A percentile compares a stretch with the other conserved stretches of the same genome.
Evolutionary conservation across 2,113 vertebrate genomes (phyloP).

Genomic region (Onychorhynchus coronatus): DNA sequence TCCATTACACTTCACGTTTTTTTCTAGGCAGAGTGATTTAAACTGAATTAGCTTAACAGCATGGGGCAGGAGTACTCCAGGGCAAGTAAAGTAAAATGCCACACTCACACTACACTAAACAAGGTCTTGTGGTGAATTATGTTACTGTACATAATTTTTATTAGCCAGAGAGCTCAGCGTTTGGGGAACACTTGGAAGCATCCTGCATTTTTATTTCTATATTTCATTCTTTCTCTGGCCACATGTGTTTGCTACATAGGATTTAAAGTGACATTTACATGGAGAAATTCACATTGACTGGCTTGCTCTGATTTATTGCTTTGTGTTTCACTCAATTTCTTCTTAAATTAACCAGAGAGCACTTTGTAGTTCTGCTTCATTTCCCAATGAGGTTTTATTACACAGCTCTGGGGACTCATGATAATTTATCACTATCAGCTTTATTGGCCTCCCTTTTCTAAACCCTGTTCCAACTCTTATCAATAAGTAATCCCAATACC

Average conservation of each 20-base stretch:
- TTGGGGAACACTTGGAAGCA: background rate
- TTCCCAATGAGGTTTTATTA: slow-evolving; percentile 65
- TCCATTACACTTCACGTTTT: slow-evolving; percentile 6
- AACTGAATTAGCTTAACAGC: slow-evolving; percentile 49
- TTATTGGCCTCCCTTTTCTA: slow-evolving; percentile 50
- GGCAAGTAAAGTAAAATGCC: background rate
- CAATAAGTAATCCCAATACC: slow-evolving; percentile 55
- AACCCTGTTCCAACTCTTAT: slow-evolving; percentile 32
- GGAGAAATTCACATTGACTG: slow-evolving; percentile 18
- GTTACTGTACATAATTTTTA: slow-evolving; percentile 34
- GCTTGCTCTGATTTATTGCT: slow-evolving; percentile 54
- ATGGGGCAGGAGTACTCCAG: slow-evolving; percentile 36
- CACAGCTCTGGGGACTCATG: slow-evolving; percentile 65
- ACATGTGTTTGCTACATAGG: background rate
- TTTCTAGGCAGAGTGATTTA: slow-evolving; percentile 32
- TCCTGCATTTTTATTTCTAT: background rate
- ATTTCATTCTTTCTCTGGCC: background rate
- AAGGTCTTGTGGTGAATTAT: background rate
- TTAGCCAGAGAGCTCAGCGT: background rate
- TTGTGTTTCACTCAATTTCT: slow-evolving; percentile 61
- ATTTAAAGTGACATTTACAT: slow-evolving; percentile 32
- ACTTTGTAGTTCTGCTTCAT: slow-evolving; percentile 72
- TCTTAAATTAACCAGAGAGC: slow-evolving; percentile 64
- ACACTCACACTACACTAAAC: background rate
- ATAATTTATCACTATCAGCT: slow-evolving; percentile 69